phyloP scores from a whole-genome alignment of 2,888 invertebrate genomes.

The Drosophila mayaguana region DNA sequence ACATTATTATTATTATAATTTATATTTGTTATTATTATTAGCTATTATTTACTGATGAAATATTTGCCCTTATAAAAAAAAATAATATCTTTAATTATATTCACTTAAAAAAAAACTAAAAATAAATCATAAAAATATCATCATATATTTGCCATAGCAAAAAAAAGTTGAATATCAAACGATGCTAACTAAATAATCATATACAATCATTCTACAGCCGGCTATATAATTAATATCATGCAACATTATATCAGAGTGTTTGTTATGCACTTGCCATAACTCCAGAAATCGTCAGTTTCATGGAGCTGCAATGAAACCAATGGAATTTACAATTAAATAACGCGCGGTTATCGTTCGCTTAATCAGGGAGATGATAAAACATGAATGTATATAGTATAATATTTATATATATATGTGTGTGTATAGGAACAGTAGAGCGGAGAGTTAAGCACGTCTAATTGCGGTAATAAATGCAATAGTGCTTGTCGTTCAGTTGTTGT shows the following conservation, averaged over 20 bases:
- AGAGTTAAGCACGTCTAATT: constrained; percentile 50
- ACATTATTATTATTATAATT: no score
- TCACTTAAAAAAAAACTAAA: no score
- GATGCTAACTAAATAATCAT: background rate
- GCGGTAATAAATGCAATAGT: constrained; percentile 53
- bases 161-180: background rate
- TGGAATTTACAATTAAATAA: constrained; percentile 16
- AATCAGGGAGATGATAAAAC: constrained; percentile 57
- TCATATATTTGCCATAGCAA: no score
- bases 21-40: no score
- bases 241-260: constrained; percentile 1
- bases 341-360: constrained; percentile 40
- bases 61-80: no score
- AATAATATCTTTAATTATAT: no score
- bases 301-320: background rate
- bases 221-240: constrained; percentile 1
- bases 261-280: background rate
- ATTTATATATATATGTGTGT: constrained; percentile 2
- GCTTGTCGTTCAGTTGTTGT: constrained; percentile 3
- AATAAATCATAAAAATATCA: no score
- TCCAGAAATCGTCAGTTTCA: constrained; percentile 11
- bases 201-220: background rate
- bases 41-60: no score
- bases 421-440: constrained; percentile 22
- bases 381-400: constrained; percentile 15